Base-by-base conservation (phyloP, 1,140 invertebrate species). In the Conopomorpha cramerella region DNA sequence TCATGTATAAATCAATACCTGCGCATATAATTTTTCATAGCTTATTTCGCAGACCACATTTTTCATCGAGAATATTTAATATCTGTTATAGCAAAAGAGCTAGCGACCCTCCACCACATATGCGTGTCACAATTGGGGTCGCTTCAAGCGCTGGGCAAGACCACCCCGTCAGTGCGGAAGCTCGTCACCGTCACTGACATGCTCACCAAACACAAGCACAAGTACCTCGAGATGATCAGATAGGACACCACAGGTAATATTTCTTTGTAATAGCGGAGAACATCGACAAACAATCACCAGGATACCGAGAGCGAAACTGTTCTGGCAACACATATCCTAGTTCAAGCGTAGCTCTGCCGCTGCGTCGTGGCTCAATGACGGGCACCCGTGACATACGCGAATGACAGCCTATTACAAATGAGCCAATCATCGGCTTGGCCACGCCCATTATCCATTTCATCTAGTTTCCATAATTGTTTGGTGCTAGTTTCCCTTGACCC, bases 201-300 rank as follows among this genome's bases (percentile, higher is more conserved):
- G 92, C 77, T 97, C 53, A 92, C 89, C 45, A 96, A 96, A 72
- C 95, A 97, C 76, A 97, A 97, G 78, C 89, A 95, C 66, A 95
- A 94, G 64, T 96, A 98, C 71, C 84, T 94, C 59, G 93, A 95
- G 80, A 95, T 94, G 91, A 92, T 95, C 78, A 90, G 89, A 84
- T 92, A 91, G 65, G 56, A 56, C 43, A 43, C 48, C 47, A 63
- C 62, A 65, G 60, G 65, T 65, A 47, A 31, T 33, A 8, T 16
- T 19, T 15, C 11, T 12, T 34, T 26, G 36, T 23, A 6, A 23
- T 23, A 6, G 19, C 4, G 4, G 10, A 10, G 19, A 23, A 23
- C 4, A 23, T 10, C 10, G 4, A 23, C 19, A 23, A 10, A 4
- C n/a, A n/a, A n/a, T 23, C 4, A 10, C 4, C 19, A 23, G 4